A percentile compares a stretch with the other conserved stretches of the same genome.
Evolutionary conservation across 2,113 vertebrate species (phyloP).

Genomic region (Peromyscus polionotus): DNA sequence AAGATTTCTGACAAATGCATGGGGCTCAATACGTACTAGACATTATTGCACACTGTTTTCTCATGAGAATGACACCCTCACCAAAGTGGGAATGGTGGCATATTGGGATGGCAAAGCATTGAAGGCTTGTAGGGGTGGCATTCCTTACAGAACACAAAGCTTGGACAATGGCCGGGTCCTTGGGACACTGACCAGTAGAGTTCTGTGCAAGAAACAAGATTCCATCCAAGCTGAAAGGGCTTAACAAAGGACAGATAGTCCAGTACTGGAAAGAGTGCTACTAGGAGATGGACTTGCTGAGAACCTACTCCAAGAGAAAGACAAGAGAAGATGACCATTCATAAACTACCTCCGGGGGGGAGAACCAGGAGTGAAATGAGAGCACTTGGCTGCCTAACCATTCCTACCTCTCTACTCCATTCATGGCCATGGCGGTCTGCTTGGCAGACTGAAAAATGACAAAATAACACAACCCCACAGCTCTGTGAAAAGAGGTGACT

Average conservation of each 20-base stretch:
- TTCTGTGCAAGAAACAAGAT: not conserved
- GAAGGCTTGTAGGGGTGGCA: rapidly evolving
- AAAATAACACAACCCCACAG: not conserved
- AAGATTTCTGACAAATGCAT: not conserved
- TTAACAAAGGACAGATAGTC: too few species aligned
- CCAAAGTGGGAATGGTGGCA: not conserved
- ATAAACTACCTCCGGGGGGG: not conserved
- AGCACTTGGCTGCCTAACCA: too few species aligned
- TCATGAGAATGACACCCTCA: not conserved
- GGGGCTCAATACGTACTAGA: rapidly evolving
- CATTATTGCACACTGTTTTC: not conserved
- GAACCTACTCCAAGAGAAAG: not conserved
- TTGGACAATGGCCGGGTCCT: not conserved
- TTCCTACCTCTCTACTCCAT: not conserved
- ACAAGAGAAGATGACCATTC: not conserved
- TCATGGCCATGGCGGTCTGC: not conserved
- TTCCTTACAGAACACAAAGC: not conserved
- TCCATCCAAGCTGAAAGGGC: not conserved
- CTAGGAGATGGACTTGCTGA: not conserved
- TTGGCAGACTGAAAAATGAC: not conserved
- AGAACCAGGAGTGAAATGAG: not conserved
- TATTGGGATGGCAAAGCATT: rapidly evolving
- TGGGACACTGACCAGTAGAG: rapidly evolving
- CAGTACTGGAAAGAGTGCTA: too few species aligned
- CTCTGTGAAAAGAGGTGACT: not conserved